A percentile compares a stretch with the other conserved stretches of the same genome.
These are phyloP conservation scores for Steinernema carpocapsae DNA, from an alignment of 2,888 invertebrate species.

Conservation along the genomic window DNA sequence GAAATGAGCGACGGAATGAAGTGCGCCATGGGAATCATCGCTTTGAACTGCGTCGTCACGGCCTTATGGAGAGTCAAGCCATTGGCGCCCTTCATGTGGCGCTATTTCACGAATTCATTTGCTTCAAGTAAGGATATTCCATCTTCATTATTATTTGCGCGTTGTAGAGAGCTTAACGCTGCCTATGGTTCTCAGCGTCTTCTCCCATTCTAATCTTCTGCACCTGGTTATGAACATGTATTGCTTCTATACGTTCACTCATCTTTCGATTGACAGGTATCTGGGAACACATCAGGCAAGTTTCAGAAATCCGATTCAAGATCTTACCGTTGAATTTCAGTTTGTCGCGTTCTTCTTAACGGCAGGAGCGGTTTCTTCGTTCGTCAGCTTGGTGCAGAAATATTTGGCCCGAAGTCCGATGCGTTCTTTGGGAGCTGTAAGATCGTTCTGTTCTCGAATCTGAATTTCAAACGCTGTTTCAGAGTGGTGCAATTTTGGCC, in stretches of 20 bases:
- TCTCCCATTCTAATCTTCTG: constrained; percentile 86
- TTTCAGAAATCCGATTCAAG: constrained; percentile 36
- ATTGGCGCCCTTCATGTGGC: constrained; percentile 57
- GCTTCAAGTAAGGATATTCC: constrained; percentile 58
- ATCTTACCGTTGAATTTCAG: constrained; percentile 70
- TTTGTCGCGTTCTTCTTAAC: constrained; percentile 87
- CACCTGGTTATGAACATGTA: constrained; percentile 95
- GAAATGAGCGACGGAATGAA: constrained; percentile 50
- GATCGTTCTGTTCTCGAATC: constrained; percentile 71
- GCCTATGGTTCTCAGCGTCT: constrained; percentile 91
- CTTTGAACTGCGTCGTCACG: not conserved
- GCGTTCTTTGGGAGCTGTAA: constrained; percentile 89
- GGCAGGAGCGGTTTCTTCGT: constrained; percentile 78
- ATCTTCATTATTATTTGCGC: not conserved
- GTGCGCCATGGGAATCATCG: constrained; percentile 42
- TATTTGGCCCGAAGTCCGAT: constrained; percentile 77
- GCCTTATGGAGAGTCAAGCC: constrained; percentile 42
- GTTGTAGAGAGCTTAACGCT: constrained; percentile 77
- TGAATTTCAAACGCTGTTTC: constrained; percentile 52
- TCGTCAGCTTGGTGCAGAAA: constrained; percentile 84
- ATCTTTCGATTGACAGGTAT: constrained; percentile 65
- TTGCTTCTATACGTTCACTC: constrained; percentile 84
- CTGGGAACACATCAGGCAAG: constrained; percentile 55
- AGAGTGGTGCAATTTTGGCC: constrained; percentile 95
- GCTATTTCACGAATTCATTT: constrained; percentile 65